Base-by-base conservation (phyloP, 2,113 vertebrate species). In the Oryzias woworae region DNA sequence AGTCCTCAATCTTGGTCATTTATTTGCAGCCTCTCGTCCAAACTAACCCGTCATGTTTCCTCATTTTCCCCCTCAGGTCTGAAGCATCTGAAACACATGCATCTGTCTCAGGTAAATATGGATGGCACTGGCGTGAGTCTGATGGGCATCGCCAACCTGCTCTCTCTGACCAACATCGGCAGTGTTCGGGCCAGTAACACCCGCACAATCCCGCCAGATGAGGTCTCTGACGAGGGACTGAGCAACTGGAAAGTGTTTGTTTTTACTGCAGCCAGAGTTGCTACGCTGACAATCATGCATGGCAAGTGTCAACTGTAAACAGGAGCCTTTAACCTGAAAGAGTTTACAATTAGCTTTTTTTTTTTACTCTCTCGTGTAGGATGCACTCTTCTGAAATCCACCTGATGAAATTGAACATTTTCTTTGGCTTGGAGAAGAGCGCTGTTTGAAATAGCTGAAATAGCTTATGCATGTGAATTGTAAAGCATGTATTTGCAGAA, bases 21-120 rank as follows among this genome's bases (percentile, higher is more conserved):
- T 47, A 17, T 24, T 14, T 23, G 16, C 17, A n/a, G 17, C 24
- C 14, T 0, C n/a, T 20, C 0, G 4, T 3, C 6, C 18, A 3
- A 57, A 53, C 13, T 18, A 45, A 16, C 44, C 44, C 44, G 12
- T 3, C 6, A 10, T 7, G 20, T 48, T 20, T 18, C n/a, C 15
- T 2, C 3, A 4, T 3, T 53, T 46, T 56, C 26, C 44, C 63
- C 45, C 44, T 18, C 67, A 94, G 93, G 92, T 47, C 85, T 94
- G 4, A 92, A 88, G 78, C 89, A 81, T 53, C 81, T 94, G 51
- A 87, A 86, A 48, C 79, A 72, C 52, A 85, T 91, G 83, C 78
- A 62, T 12, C 81, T 94, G 18, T 83, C 83, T 59, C 93, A 94
- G 77, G 84, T 94, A 58, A 94, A 93, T 68, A 83, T 94, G 56